Conservation (phyloP, 2,888 invertebrate species). For the Cremastinae sp. region DNA sequence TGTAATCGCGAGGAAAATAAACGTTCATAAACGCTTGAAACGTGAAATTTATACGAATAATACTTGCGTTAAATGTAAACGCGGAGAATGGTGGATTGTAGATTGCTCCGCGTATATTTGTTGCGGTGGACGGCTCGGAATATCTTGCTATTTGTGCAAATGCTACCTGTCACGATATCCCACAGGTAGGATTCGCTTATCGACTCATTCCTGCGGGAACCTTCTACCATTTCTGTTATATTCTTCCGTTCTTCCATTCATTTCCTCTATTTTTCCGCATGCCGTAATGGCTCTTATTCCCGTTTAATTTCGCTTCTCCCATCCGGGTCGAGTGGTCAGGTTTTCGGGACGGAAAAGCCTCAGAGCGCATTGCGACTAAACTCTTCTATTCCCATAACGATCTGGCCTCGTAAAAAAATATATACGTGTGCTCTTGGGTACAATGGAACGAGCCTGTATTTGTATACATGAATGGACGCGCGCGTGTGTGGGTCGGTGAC, state of each 20-base stretch:
- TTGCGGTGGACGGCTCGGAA: conserved; percentile 18
- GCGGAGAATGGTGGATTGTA: neutral
- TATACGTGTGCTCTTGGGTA: neutral
- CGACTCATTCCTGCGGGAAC: conserved; percentile 58
- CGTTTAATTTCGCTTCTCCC: conserved; percentile 42
- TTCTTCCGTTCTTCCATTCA: neutral
- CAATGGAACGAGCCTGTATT: too few species aligned
- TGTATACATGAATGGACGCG: too few species aligned
- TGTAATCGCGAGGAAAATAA: too few species aligned
- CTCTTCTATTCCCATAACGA: conserved; percentile 5
- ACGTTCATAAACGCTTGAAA: neutral
- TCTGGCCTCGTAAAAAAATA: too few species aligned
- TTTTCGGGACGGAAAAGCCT: conserved; percentile 35
- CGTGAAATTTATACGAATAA: too few species aligned
- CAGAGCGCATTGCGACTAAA: conserved; percentile 51
- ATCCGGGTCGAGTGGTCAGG: conserved; percentile 25
- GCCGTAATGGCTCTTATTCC: conserved; percentile 36
- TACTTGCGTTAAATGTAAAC: too few species aligned
- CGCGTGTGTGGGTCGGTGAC: too few species aligned
- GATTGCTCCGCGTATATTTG: neutral
- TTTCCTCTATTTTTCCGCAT: neutral
- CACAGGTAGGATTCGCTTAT: conserved; percentile 61
- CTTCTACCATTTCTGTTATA: conserved; percentile 19
- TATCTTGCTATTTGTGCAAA: conserved; percentile 56
- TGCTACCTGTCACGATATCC: conserved; percentile 61